phyloP scores from a whole-genome alignment of 37 sponge, comb jelly and placozoan genomes.

The Hexactinellida sp. region DNA sequence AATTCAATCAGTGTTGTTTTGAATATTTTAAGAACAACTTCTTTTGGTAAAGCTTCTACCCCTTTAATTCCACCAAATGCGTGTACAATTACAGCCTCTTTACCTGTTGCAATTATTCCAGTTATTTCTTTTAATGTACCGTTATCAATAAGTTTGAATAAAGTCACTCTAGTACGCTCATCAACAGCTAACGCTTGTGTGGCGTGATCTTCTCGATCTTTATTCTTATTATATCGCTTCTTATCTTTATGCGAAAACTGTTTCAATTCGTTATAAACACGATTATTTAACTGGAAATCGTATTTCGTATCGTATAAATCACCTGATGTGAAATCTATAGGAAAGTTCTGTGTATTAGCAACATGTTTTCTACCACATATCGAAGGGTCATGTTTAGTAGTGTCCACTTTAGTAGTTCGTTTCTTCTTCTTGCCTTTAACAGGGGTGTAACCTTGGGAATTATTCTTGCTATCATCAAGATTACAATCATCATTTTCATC shows the following conservation, averaged over 20 bases:
- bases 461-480: constrained; percentile 36
- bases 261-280: constrained; percentile 59
- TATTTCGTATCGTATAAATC: constrained; percentile 38
- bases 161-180: constrained; percentile 62
- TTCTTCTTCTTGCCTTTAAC: constrained; percentile 23
- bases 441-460: neutral
- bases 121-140: constrained; percentile 61
- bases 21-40: constrained; percentile 88
- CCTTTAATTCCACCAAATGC: constrained; percentile 67
- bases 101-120: constrained; percentile 83
- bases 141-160: constrained; percentile 79
- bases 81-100: constrained; percentile 85
- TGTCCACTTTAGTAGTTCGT: neutral
- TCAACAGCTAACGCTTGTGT: constrained; percentile 79
- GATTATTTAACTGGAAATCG: constrained; percentile 56
- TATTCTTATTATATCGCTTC: constrained; percentile 35
- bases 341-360: constrained; percentile 51
- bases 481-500: neutral
- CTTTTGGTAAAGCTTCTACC: constrained; percentile 33
- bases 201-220: constrained; percentile 83
- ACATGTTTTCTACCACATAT: constrained; percentile 69
- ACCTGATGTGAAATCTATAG: constrained; percentile 56
- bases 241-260: constrained; percentile 62
- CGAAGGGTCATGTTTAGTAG: constrained; percentile 74
- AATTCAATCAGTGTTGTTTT: constrained; percentile 97